Base-by-base conservation (phyloP, 2,113 vertebrate genomes). In the Hylia prasina region DNA sequence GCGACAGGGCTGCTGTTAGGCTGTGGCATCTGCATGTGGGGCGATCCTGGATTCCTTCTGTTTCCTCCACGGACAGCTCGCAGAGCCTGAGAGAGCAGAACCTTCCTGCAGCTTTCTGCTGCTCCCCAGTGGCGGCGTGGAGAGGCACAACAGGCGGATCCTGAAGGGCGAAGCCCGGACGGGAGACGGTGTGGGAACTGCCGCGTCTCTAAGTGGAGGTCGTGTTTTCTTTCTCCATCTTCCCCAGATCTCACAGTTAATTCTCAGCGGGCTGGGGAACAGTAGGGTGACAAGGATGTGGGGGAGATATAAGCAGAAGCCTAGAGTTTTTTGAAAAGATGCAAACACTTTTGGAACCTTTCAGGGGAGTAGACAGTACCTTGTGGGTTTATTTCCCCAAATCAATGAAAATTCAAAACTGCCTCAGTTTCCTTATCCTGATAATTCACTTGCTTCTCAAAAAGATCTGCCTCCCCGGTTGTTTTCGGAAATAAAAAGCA, bases 61-160 rank as follows among this genome's bases (percentile, higher is more conserved):
- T 15, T 44, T 19, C 58, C 30, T 37, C 10, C 28, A 1, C 0
- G 13, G 37, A 0, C 10, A 69, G 13, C 17, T 53, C 3, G 0
- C 19, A 23, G 39, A 56, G 37, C 30, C 24, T 20, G 27, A 8
- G 33, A 64, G 53, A 53, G 33, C 45, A 42, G 39, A 30, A 20
- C 40, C 5, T 69, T 87, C 37, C 73, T 35, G 66, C 76, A 83
- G 94, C 76, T 75, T 85, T 93, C 79, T 69, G 88, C 92, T 96
- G 94, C 95, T 90, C 92, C 71, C 96, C 86, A 54, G 92, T 39
- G 96, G 96, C 37, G 4, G 48, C 65, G 1, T 5, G 73, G 37
- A 57, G 66, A 54, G 65, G 35, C 44, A 53, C 12, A 50, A 4
- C 57, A 1, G 37, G 48, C 42, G 11, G 35, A 25, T 60, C 35